Conservation (phyloP, 2,888 invertebrate genomes). For the Myopa tessellatipennis region DNA sequence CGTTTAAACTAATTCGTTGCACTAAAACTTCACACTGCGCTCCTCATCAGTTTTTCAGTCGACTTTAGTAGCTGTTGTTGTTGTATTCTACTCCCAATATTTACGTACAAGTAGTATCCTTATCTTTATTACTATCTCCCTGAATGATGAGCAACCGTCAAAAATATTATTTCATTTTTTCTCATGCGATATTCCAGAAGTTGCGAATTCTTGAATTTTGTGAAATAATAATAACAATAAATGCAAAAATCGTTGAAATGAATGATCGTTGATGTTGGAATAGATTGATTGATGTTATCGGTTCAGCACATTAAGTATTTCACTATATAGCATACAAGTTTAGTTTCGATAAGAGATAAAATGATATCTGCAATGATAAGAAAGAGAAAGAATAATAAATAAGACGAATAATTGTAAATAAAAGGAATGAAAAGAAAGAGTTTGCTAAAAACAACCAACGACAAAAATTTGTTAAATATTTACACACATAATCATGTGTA, state of each 20-base stretch:
- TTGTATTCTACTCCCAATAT: background rate
- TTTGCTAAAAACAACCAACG: background rate
- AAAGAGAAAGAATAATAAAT: slow-evolving; percentile 44
- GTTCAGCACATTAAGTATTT: slow-evolving; percentile 14
- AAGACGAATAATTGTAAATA: slow-evolving; percentile 10
- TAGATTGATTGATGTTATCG: background rate
- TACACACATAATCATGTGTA: background rate
- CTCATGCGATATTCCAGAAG: slow-evolving; percentile 7
- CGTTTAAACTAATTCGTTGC: slow-evolving; percentile 43
- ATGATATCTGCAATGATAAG: slow-evolving; percentile 59
- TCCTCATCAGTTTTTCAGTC: slow-evolving; percentile 24
- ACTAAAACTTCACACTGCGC: slow-evolving; percentile 26
- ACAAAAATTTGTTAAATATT: background rate
- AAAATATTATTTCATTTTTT: slow-evolving; percentile 8
- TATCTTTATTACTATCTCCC: slow-evolving; percentile 14
- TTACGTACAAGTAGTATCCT: background rate
- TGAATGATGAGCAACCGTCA: slow-evolving; percentile 27
- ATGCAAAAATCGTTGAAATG: slow-evolving; percentile 28
- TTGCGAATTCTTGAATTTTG: background rate
- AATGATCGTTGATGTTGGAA: background rate
- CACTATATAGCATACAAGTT: slow-evolving; percentile 35
- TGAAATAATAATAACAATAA: slow-evolving; percentile 21
- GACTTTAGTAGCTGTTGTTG: background rate
- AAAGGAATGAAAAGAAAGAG: background rate
- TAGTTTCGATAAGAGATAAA: slow-evolving; percentile 59